phyloP scores from a whole-genome alignment of 1,140 invertebrate genomes.

The Penaeus chinensis region DNA sequence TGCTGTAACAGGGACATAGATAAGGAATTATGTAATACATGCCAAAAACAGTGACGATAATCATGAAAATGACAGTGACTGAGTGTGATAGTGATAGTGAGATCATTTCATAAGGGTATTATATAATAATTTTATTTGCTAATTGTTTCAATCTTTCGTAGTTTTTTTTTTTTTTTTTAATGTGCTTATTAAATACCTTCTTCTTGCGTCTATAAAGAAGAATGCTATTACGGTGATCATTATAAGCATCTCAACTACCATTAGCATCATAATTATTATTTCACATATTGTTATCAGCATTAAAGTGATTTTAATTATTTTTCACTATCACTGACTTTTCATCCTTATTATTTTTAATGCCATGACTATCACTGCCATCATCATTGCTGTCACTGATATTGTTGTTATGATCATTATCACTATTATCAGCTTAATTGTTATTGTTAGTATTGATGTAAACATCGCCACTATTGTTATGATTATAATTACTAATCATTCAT shows the following conservation, averaged over 20 bases:
- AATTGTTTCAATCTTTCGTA: too few species aligned
- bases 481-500: not conserved
- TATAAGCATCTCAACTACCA: not conserved
- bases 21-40: too few species aligned
- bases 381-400: slow-evolving; percentile 26
- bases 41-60: too few species aligned
- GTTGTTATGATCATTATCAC: slow-evolving; percentile 5
- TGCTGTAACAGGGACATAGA: too few species aligned
- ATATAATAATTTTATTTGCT: too few species aligned
- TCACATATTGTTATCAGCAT: not conserved
- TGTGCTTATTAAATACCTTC: too few species aligned
- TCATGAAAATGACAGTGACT: too few species aligned
- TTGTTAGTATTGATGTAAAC: not conserved
- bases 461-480: not conserved
- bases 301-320: slow-evolving; percentile 2
- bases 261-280: not conserved
- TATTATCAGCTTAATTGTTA: not conserved
- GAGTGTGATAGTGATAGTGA: too few species aligned
- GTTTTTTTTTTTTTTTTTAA: too few species aligned
- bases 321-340: not conserved
- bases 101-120: too few species aligned
- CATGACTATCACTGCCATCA: not conserved
- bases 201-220: too few species aligned
- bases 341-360: not conserved
- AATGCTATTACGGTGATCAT: not conserved